A percentile compares a stretch with the other conserved stretches of the same genome.
Conservation (phyloP, 2,113 vertebrate species). For the Polypterus senegalus region DNA sequence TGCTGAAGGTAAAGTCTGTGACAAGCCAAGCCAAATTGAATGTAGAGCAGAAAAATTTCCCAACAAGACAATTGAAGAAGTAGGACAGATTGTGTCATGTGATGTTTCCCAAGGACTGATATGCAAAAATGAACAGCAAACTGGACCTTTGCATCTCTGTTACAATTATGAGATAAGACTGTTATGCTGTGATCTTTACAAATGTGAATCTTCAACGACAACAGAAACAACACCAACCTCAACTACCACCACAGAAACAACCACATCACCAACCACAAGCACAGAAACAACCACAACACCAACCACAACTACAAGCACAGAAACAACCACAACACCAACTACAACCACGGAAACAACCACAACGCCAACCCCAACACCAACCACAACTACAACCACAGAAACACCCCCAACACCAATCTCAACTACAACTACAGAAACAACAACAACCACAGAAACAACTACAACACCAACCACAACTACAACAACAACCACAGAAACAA, state of each 20-base stretch:
- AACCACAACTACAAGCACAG: not conserved
- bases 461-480: not conserved
- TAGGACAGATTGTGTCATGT: conserved; percentile 38
- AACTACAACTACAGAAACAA: too few species aligned
- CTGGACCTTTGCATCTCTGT: conserved; percentile 13
- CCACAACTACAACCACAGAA: too few species aligned
- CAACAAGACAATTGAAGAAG: not conserved
- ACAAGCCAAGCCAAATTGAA: conserved; percentile 19
- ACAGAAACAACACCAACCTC: too few species aligned
- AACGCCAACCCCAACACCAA: too few species aligned
- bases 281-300: not conserved
- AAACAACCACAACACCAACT: too few species aligned
- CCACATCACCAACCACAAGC: too few species aligned
- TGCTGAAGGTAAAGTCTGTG: conserved; percentile 25
- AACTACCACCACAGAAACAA: too few species aligned
- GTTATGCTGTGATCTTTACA: conserved; percentile 17
- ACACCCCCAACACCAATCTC: too few species aligned
- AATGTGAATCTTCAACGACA: not conserved
- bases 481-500: not conserved
- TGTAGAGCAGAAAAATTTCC: conserved; percentile 29
- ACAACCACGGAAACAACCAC: too few species aligned
- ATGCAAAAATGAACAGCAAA: conserved; percentile 37
- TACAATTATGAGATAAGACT: conserved; percentile 31
- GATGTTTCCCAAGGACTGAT: conserved; percentile 25
- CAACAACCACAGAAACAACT: not conserved